Percentiles rank a stretch among this genome's conserved stretches.
Evolutionary conservation across 2,797 vertebrate species (phyloP).

Genomic region (Tiaroga cobitis): DNA sequence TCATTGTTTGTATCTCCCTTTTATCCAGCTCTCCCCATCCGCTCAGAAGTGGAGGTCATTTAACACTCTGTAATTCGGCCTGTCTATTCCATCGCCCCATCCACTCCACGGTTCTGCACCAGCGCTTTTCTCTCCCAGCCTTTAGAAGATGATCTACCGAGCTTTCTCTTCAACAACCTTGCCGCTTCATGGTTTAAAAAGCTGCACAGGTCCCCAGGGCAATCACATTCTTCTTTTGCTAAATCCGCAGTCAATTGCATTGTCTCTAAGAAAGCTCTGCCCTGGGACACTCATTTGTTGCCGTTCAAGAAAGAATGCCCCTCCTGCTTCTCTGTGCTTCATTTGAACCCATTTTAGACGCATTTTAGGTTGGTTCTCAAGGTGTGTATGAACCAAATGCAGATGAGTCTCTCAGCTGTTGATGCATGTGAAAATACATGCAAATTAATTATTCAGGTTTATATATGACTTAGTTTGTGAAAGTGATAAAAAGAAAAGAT

Average conservation of each 20-base stretch:
- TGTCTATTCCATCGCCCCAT: conserved; percentile 45
- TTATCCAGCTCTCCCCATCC: conserved; percentile 22
- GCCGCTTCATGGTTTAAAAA: conserved; percentile 51
- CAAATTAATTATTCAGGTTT: neutral
- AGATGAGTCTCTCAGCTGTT: conserved; percentile 19
- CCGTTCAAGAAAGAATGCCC: conserved; percentile 41
- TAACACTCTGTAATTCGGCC: conserved; percentile 43
- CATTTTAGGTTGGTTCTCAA: conserved; percentile 27
- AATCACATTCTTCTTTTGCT: conserved; percentile 48
- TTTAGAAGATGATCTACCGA: conserved; percentile 58
- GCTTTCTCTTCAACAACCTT: conserved; percentile 57
- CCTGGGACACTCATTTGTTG: conserved; percentile 64
- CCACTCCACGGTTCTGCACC: conserved; percentile 39
- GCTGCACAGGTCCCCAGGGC: conserved; percentile 53
- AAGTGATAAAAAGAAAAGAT: no score
- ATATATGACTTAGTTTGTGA: neutral
- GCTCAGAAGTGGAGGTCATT: conserved; percentile 42
- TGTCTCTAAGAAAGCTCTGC: conserved; percentile 55
- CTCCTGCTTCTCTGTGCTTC: conserved; percentile 13
- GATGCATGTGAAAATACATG: neutral
- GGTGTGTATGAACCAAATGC: conserved; percentile 40
- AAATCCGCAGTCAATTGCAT: conserved; percentile 59
- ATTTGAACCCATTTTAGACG: conserved; percentile 35
- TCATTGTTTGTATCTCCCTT: conserved; percentile 28
- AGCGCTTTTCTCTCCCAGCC: conserved; percentile 42